A percentile compares a stretch with the other conserved stretches of the same genome.
These are phyloP conservation scores for Ectropis grisescens DNA, from an alignment of 1,140 invertebrate genomes.

Conservation along the genomic window DNA sequence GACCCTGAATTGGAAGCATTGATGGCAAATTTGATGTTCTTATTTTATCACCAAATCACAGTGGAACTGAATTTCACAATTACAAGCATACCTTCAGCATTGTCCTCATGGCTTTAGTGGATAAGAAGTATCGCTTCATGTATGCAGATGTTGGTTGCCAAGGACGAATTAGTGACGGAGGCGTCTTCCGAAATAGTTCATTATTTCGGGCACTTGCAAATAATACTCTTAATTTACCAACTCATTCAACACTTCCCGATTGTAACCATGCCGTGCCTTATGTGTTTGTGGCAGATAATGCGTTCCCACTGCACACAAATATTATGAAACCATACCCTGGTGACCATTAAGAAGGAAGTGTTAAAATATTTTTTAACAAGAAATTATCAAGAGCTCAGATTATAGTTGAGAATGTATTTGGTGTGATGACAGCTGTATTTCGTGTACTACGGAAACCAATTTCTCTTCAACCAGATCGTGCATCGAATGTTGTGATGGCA, in stretches of 20 bases:
- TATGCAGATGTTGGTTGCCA: conserved; percentile 19
- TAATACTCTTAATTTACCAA: conserved; percentile 24
- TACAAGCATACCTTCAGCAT: conserved; percentile 18
- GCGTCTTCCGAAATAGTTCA: conserved; percentile 14
- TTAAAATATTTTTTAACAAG: conserved; percentile 45
- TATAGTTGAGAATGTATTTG: conserved; percentile 68
- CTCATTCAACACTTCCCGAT: conserved; percentile 19
- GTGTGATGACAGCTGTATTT: conserved; percentile 50
- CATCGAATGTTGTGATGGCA: conserved; percentile 18
- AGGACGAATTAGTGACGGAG: conserved; percentile 10
- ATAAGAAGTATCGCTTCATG: conserved; percentile 21
- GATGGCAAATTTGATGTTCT: not conserved
- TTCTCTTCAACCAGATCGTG: conserved; percentile 23
- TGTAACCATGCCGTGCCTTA: conserved; percentile 24
- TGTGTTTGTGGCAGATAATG: conserved; percentile 65
- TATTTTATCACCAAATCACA: conserved; percentile 24
- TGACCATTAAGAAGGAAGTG: conserved; percentile 16
- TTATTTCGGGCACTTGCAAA: conserved; percentile 10
- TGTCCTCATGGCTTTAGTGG: conserved; percentile 20
- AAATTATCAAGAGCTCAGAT: conserved; percentile 29
- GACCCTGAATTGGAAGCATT: not conserved
- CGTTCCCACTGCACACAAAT: conserved; percentile 51
- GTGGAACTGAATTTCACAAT: conserved; percentile 12
- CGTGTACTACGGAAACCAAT: conserved; percentile 46
- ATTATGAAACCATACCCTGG: conserved; percentile 59